phyloP scores from a whole-genome alignment of 2,888 invertebrate genomes.

The Torymus auratus region DNA sequence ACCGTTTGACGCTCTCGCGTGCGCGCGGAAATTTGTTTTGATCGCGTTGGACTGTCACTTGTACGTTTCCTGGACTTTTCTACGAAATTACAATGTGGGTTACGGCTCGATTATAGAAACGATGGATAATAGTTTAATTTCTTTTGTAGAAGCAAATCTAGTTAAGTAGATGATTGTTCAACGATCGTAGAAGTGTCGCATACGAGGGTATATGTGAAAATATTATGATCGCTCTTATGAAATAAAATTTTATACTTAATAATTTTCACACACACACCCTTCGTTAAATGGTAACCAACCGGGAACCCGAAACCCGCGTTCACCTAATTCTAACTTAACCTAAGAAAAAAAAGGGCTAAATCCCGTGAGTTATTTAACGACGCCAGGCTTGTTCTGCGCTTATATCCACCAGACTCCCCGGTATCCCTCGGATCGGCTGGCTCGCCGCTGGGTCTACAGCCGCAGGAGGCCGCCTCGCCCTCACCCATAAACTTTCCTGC shows the following conservation, averaged over 20 bases:
- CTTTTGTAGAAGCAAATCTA: too few species aligned
- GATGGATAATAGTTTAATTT: too few species aligned
- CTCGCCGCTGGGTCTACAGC: constrained; percentile 74
- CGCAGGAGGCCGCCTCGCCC: constrained; percentile 71
- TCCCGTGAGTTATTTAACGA: not conserved
- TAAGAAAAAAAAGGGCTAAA: not conserved
- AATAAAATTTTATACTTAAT: too few species aligned
- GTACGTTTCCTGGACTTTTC: not conserved
- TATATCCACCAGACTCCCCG: constrained; percentile 72
- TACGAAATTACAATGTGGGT: too few species aligned
- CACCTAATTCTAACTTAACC: not conserved
- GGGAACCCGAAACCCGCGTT: too few species aligned
- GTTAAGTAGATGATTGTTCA: too few species aligned
- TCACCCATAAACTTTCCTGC: constrained; percentile 75
- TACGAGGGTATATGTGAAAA: too few species aligned
- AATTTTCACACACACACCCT: too few species aligned
- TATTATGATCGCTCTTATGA: too few species aligned
- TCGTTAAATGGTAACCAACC: too few species aligned
- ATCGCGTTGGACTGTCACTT: not conserved
- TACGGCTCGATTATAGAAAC: too few species aligned
- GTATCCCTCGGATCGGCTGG: constrained; percentile 76
- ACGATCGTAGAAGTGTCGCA: too few species aligned
- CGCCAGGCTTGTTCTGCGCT: constrained; percentile 9
- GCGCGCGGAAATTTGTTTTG: constrained; percentile 12
- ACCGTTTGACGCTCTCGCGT: not conserved